phyloP scores from a whole-genome alignment of 2,113 vertebrate genomes.

The Phrynosoma blainvillii region DNA sequence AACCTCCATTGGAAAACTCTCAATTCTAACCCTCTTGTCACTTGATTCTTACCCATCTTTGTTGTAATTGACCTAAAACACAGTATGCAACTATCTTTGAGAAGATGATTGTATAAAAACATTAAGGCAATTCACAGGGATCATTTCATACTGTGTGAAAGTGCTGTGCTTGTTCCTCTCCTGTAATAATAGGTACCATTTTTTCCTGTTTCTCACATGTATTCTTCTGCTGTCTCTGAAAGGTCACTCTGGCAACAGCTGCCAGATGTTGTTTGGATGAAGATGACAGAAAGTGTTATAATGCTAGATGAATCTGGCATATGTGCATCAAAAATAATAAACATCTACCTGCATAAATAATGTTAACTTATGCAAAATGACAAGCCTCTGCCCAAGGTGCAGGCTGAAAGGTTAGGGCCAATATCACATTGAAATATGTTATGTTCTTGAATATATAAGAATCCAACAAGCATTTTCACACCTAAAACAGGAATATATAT shows the following conservation, averaged over 20 bases:
- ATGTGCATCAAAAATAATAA: conserved; percentile 63
- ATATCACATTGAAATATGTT: conserved; percentile 19
- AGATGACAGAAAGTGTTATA: conserved; percentile 63
- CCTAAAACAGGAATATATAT: background rate
- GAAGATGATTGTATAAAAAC: background rate
- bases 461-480: background rate
- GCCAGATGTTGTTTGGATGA: conserved; percentile 69
- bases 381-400: conserved; percentile 40
- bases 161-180: background rate
- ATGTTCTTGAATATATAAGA: background rate
- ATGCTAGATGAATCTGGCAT: conserved; percentile 65
- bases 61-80: conserved; percentile 2
- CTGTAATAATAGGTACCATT: conserved; percentile 8
- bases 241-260: conserved; percentile 58
- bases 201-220: conserved; percentile 51
- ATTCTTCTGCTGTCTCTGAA: conserved; percentile 59
- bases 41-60: background rate
- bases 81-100: background rate
- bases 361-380: conserved; percentile 59
- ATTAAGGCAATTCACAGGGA: background rate
- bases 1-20: background rate
- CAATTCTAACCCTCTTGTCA: background rate
- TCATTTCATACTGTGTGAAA: background rate
- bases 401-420: conserved; percentile 32
- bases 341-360: conserved; percentile 60